A percentile compares a stretch with the other conserved stretches of the same genome.
Evolutionary conservation across 2,797 vertebrate genomes (phyloP).

Genomic region (Champsocephalus esox): DNA sequence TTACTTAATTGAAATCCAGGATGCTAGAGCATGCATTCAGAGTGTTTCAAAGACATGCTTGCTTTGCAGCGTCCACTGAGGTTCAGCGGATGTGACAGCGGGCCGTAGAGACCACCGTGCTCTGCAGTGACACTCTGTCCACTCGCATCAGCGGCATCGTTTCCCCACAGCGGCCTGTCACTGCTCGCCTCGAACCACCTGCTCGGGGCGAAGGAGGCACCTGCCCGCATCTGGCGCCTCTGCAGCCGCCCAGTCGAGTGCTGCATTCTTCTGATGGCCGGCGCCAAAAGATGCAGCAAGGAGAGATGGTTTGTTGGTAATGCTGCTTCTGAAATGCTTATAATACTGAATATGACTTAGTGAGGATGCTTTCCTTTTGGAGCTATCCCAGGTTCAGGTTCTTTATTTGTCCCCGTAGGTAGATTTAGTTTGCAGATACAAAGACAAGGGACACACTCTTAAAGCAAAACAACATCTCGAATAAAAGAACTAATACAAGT

Average conservation of each 20-base stretch:
- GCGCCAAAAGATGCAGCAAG: not conserved
- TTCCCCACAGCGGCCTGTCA: constrained; percentile 43
- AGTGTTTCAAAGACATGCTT: constrained; percentile 42
- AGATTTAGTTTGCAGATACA: too few relatives aligned
- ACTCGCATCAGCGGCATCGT: constrained; percentile 52
- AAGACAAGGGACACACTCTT: too few relatives aligned
- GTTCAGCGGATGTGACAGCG: constrained; percentile 68
- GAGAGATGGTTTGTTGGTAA: not conserved
- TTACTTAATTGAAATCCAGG: not conserved
- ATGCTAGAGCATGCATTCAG: not conserved
- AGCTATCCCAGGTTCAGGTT: too few relatives aligned
- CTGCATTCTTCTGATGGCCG: constrained; percentile 35
- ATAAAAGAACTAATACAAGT: too few relatives aligned
- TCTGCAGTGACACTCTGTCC: constrained; percentile 71
- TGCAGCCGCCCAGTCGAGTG: constrained; percentile 38
- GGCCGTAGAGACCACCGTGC: constrained; percentile 45
- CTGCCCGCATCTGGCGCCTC: constrained; percentile 60
- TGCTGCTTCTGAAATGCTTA: too few relatives aligned
- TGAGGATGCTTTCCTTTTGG: too few relatives aligned
- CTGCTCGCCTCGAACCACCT: constrained; percentile 69
- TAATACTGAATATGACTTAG: too few relatives aligned
- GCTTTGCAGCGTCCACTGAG: constrained; percentile 37
- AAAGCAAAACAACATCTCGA: too few relatives aligned
- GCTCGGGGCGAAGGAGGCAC: constrained; percentile 52
- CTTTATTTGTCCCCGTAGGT: too few relatives aligned